Percentiles rank a stretch among this genome's conserved stretches.
phyloP scores from a whole-genome alignment of 2,888 invertebrate species.

The Junonia oenone region DNA sequence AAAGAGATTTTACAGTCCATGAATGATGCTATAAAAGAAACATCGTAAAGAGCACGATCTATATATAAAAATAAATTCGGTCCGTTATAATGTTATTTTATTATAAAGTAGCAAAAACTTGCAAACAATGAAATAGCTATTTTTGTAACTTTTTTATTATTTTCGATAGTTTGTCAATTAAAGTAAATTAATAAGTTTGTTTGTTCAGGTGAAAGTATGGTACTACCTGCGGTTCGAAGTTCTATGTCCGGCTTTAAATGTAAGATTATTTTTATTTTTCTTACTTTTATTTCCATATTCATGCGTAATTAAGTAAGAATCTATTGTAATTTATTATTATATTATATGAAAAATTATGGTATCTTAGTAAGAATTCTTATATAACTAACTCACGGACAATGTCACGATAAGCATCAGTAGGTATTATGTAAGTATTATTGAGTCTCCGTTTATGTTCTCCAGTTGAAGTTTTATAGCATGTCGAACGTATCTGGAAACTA shows the following conservation, averaged over 20 bases:
- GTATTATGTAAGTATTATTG: neutral
- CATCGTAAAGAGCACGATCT: neutral
- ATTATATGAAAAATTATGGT: too few relatives aligned
- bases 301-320: too few relatives aligned
- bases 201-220: too few relatives aligned
- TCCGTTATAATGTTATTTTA: neutral
- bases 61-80: neutral
- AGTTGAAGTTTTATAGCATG: conserved; percentile 24
- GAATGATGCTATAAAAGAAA: neutral
- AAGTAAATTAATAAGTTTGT: too few relatives aligned
- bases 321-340: too few relatives aligned
- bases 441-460: conserved; percentile 13
- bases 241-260: too few relatives aligned
- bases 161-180: too few relatives aligned
- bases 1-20: neutral
- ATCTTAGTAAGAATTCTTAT: neutral
- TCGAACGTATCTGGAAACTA: conserved; percentile 18
- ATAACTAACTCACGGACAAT: neutral
- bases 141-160: too few relatives aligned
- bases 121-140: neutral
- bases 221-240: too few relatives aligned
- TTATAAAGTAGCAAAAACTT: neutral
- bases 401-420: neutral
- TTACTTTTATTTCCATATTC: too few relatives aligned
- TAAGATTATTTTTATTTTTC: too few relatives aligned